Base-by-base conservation (phyloP, 2,888 invertebrate species). In the Tinea trinotella region DNA sequence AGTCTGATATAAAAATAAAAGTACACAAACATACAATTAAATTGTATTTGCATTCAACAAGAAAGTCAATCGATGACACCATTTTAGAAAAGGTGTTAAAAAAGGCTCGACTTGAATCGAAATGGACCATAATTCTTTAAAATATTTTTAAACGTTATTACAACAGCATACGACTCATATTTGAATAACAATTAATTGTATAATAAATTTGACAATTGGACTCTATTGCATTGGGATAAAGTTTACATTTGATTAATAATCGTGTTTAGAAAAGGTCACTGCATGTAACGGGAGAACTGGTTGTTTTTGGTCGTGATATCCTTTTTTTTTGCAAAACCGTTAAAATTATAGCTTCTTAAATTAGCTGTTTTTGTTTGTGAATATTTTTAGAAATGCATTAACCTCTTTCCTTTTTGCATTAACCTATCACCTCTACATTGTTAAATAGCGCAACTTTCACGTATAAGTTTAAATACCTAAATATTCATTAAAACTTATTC, bases 51-150 rank as follows among this genome's bases (percentile, higher is more conserved):
- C 40, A 50, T 50, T 40, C 50, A 15, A 50, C 36, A 50, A 36
- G 15, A 55, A 50, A 48, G 30, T 40, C 55, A 55, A 57, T 50
- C 36, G 54, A 54, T 57, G 54, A 53, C 54, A 46, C 58, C 54
- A 46, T 55, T 56, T 59, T 56, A 44, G 59, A 58, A 53, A 57
- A 52, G 56, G 55, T 57, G 36, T 71, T 67, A 66, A 68, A 67
- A 68, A 70, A 63, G 64, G 71, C 71, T 61, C 63, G 66, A 59
- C 62, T 62, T 62, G 80, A 71, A 75, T 82, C 64, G 63, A 72
- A 77, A 78, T 76, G 70, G 61, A 58, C 63, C 66, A 67, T 2
- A n/a, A 18, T 46, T 19, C 18, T 18, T 7, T 19, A 46, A 4
- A 19, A 19, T 3, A 18, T 1, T 12, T 40, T 4, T 40, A 7